Base-by-base conservation (phyloP, 2,888 invertebrate species). In the Polydrusus tereticollis region DNA sequence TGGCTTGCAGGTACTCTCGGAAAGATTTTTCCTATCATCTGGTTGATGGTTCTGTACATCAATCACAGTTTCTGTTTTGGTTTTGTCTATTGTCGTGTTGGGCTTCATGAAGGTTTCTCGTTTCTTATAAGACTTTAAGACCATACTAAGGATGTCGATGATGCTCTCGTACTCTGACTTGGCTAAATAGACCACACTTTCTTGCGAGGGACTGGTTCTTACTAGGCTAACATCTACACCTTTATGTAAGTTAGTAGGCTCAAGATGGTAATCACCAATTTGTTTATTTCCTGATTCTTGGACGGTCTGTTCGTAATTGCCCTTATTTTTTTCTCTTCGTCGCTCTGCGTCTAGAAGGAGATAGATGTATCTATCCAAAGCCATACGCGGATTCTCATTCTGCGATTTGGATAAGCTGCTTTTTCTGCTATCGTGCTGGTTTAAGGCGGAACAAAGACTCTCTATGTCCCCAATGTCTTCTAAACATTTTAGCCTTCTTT, bases 81-180 rank as follows among this genome's bases (percentile, higher is more conserved):
- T 60, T 33, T 65, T 69, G 8, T 62, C 73, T n/a, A 73, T 16
- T n/a, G 20, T 23, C 10, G 38, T 50, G 5, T 18, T 55, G 10
- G 4, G 8, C 10, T 26, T 38, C 29, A 14, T 59, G 3, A 6
- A 16, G 10, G 50, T 18, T 36, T 74, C 74, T 45, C 55, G 62
- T 12, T 59, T 58, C 33, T 69, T 72, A 18, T 73, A 75, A 1
- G 63, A 58, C 7, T 33, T 47, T n/a, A 73, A 21, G 2, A 73
- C 69, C 47, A 60, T 66, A 23, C 73, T 66, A 2, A 75, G 41
- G 16, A 75, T 73, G 21, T 73, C 66, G n/a, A 75, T 12, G 38
- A 73, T 67, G 33, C 73, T 73, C 10, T 70, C 52, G 58, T 70
- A 75, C 21, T 75, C 75, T n/a, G 57, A 14, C 47, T 65, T 72